phyloP scores from a whole-genome alignment of 2,113 vertebrate genomes.

The Strix aluco region DNA sequence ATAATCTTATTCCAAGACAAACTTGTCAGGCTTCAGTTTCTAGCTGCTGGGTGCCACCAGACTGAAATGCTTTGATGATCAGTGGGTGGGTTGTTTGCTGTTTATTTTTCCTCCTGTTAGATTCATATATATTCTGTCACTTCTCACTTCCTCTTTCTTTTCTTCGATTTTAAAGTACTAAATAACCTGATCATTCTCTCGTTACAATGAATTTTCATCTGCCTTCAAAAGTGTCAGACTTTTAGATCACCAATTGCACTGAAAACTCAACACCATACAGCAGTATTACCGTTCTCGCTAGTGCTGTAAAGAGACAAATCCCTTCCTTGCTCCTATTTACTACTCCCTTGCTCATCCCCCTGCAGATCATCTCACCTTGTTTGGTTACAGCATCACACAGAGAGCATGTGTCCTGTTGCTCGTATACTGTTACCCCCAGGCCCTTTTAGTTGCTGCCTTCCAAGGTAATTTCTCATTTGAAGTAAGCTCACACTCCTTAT shows the following conservation, averaged over 20 bases:
- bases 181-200: not conserved
- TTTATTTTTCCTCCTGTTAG: not conserved
- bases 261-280: not conserved
- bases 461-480: not conserved
- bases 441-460: not conserved
- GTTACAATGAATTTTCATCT: not conserved
- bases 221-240: not conserved
- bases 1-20: not conserved
- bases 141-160: not conserved
- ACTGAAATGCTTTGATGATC: not conserved
- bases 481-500: not conserved
- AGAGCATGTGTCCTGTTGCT: not conserved
- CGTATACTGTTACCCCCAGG: not conserved
- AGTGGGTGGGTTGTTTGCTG: accelerated
- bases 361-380: not conserved
- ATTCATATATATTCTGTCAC: not conserved
- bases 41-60: not conserved
- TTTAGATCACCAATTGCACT: not conserved
- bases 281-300: not conserved
- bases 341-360: not conserved
- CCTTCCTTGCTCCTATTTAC: not conserved
- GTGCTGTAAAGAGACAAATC: not conserved
- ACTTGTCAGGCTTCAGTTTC: not conserved
- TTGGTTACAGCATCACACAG: not conserved
- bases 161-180: not conserved